phyloP scores from a whole-genome alignment of 1,140 invertebrate species.

The Lasaia peninsularis region DNA sequence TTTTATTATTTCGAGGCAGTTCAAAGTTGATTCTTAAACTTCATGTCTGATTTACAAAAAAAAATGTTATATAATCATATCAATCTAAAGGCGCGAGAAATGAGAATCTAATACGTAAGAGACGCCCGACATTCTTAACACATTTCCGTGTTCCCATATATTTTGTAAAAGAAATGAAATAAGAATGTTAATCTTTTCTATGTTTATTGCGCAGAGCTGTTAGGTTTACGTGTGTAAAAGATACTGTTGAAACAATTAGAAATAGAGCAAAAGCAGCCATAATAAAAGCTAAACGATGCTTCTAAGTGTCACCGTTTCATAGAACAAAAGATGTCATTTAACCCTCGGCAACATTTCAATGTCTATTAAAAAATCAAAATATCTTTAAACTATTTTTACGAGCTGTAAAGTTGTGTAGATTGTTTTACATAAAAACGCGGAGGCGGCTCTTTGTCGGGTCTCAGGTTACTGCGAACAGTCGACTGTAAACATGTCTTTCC shows the following conservation, averaged over 20 bases:
- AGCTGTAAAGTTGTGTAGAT: conserved; percentile 70
- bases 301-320: conserved; percentile 67
- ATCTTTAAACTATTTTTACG: conserved; percentile 75
- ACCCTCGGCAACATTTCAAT: conserved; percentile 73
- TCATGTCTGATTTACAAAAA: too few relatives aligned
- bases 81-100: too few relatives aligned
- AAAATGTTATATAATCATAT: too few relatives aligned
- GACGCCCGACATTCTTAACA: too few relatives aligned
- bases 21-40: too few relatives aligned
- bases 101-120: too few relatives aligned
- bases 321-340: conserved; percentile 75
- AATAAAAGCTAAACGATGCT: conserved; percentile 58
- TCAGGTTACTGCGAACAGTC: conserved; percentile 58
- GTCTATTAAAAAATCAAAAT: conserved; percentile 68
- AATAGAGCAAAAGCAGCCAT: conserved; percentile 54
- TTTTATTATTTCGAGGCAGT: too few relatives aligned
- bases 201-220: neutral
- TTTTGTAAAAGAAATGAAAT: too few relatives aligned
- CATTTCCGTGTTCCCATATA: too few relatives aligned
- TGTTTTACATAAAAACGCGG: conserved; percentile 68
- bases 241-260: conserved; percentile 54
- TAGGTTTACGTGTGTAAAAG: conserved; percentile 34
- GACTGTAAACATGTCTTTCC: conserved; percentile 72
- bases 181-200: neutral
- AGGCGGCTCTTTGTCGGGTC: conserved; percentile 68